phyloP scores from a whole-genome alignment of 2,888 invertebrate species.

The Didymodactylos carnosus region DNA sequence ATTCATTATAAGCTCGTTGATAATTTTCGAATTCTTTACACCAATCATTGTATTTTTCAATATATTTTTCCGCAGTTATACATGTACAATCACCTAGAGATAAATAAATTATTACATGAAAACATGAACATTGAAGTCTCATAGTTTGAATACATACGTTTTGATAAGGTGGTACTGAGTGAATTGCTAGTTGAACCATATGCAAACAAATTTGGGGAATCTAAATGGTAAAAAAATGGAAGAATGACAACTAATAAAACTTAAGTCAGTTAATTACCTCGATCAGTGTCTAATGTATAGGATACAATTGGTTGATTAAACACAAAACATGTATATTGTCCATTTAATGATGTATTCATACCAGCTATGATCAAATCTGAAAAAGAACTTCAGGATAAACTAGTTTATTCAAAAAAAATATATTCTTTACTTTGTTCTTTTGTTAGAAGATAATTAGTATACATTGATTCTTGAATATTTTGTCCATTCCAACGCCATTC shows the following conservation, averaged over 20 bases:
- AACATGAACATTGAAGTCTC: background rate
- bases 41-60: conserved; percentile 14
- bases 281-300: background rate
- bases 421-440: background rate
- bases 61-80: conserved; percentile 10
- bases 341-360: conserved; percentile 2
- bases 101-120: background rate
- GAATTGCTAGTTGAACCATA: background rate
- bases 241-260: background rate
- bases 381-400: too few relatives aligned
- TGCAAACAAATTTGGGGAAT: background rate
- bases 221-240: background rate
- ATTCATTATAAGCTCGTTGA: conserved; percentile 13
- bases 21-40: conserved; percentile 13
- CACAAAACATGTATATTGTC: conserved; percentile 8
- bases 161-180: background rate
- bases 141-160: background rate
- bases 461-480: background rate
- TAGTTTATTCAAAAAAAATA: too few relatives aligned
- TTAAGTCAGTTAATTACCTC: background rate
- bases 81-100: background rate
- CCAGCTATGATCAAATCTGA: conserved; percentile 8
- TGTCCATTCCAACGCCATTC: conserved; percentile 1
- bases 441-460: background rate
- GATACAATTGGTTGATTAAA: background rate